phyloP scores from a whole-genome alignment of 2,113 vertebrate genomes.

The Rhinichthys klamathensis region DNA sequence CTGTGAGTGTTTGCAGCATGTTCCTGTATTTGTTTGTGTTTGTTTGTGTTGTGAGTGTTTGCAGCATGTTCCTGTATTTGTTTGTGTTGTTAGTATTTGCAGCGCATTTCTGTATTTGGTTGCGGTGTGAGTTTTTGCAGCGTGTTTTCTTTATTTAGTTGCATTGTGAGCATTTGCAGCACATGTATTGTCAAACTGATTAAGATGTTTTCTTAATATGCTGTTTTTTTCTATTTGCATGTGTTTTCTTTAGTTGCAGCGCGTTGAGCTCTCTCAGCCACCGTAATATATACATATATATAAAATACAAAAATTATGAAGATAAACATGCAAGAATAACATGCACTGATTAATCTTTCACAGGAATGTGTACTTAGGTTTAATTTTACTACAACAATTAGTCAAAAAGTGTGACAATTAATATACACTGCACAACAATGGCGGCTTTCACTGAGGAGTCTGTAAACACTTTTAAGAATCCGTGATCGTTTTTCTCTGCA shows the following conservation, averaged over 20 bases:
- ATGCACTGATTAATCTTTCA: neutral
- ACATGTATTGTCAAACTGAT: no score
- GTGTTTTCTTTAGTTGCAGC: no score
- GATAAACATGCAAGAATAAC: neutral
- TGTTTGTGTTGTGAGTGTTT: no score
- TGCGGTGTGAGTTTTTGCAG: neutral
- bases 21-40: no score
- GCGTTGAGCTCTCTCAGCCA: no score
- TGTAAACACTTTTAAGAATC: neutral
- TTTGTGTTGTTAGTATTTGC: no score
- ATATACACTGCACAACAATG: neutral
- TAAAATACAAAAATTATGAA: neutral
- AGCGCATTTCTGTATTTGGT: neutral
- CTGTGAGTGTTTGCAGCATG: no score
- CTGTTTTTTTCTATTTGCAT: no score
- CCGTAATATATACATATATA: neutral
- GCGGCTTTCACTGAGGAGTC: neutral
- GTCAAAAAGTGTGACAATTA: neutral
- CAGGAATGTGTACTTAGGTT: neutral
- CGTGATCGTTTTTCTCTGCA: neutral
- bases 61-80: fast-evolving
- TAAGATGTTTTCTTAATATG: no score
- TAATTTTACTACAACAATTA: neutral
- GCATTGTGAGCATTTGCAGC: neutral
- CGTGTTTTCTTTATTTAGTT: no score